A percentile compares a stretch with the other conserved stretches of the same genome.
Conservation (phyloP, 2,888 invertebrate genomes). For the Luperina nickerlii region DNA sequence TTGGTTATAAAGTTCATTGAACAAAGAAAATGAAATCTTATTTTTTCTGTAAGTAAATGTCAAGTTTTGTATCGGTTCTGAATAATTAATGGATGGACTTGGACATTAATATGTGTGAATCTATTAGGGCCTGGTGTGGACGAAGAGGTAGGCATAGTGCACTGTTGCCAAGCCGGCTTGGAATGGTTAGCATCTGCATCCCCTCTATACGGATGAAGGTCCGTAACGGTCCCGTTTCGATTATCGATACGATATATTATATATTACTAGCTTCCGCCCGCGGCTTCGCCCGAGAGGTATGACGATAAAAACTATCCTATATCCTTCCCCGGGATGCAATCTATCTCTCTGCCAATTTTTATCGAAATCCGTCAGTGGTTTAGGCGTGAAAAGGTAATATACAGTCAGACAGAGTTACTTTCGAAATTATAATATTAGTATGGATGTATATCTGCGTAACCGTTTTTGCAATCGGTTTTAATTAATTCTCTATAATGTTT, state of each 20-base stretch:
- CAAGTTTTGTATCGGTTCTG: not conserved
- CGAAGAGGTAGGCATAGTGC: conserved; percentile 10
- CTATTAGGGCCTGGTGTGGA: conserved; percentile 18
- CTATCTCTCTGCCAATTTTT: too few species aligned
- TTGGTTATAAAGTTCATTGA: conserved; percentile 28
- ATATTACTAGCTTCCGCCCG: not conserved
- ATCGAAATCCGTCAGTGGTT: too few species aligned
- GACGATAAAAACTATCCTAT: too few species aligned
- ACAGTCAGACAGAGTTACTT: too few species aligned
- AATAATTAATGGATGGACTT: conserved; percentile 17
- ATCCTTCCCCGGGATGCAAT: too few species aligned
- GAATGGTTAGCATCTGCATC: conserved; percentile 7
- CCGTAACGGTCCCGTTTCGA: not conserved
- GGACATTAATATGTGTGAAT: conserved; percentile 20
- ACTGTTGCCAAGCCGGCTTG: conserved; percentile 23
- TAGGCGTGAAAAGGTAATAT: too few species aligned
- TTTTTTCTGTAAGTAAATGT: not conserved
- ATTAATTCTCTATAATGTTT: not conserved
- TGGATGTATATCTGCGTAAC: too few species aligned
- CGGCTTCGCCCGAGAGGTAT: too few species aligned
- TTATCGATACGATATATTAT: not conserved
- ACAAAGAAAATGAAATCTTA: not conserved
- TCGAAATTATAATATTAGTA: too few species aligned
- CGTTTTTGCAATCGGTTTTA: not conserved
- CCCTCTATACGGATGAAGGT: not conserved